A percentile compares a stretch with the other conserved stretches of the same genome.
phyloP scores from a whole-genome alignment of 2,888 invertebrate genomes.

The Melipona bicolor region DNA sequence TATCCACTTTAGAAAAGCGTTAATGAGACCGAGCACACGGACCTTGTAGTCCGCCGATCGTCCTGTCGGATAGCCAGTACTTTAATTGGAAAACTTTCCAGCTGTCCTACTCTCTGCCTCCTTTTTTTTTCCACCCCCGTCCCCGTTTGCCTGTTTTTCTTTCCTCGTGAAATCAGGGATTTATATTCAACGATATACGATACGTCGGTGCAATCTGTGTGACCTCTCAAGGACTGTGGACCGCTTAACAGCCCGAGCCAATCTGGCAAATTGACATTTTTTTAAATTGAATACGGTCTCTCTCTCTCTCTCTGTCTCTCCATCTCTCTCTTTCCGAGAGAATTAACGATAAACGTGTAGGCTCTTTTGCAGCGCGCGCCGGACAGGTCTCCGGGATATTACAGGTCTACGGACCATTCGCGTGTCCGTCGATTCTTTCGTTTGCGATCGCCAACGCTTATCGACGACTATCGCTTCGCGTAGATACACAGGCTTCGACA shows the following conservation, averaged over 20 bases:
- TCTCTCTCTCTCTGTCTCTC: neutral
- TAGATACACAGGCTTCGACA: neutral
- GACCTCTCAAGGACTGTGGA: neutral
- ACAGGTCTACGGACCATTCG: neutral
- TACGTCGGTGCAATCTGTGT: slow-evolving; percentile 26
- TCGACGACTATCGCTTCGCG: neutral
- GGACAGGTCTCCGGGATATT: neutral
- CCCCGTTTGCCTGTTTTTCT: slow-evolving; percentile 32
- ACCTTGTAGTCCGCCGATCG: slow-evolving; percentile 72
- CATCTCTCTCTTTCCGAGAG: neutral
- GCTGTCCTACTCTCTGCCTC: slow-evolving; percentile 55
- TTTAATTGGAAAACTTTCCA: slow-evolving; percentile 79
- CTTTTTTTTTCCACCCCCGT: neutral
- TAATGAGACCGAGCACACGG: slow-evolving; percentile 72
- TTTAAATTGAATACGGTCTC: slow-evolving; percentile 10
- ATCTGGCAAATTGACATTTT: slow-evolving; percentile 14
- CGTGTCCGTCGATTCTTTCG: neutral
- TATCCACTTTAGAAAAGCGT: slow-evolving; percentile 70
- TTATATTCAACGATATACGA: slow-evolving; percentile 55
- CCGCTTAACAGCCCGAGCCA: neutral
- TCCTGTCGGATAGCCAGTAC: slow-evolving; percentile 74
- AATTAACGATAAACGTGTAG: neutral
- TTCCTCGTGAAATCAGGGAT: slow-evolving; percentile 57
- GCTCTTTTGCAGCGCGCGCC: neutral
- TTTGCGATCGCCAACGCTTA: neutral